phyloP scores from a whole-genome alignment of 2,888 invertebrate genomes.

The Parasteatoda lunata region DNA sequence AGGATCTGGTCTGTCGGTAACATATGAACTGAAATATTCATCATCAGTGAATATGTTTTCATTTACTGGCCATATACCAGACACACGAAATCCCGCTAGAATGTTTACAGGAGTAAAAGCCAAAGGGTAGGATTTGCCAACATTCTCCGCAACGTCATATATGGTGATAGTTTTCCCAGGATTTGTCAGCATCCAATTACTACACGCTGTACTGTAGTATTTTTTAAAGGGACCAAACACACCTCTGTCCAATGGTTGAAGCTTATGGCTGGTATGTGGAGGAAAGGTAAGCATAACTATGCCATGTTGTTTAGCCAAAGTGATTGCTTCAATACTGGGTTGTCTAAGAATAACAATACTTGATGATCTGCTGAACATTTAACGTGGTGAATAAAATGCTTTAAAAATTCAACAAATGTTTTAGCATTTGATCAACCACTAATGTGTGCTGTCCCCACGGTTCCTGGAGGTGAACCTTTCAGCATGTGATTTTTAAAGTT shows the following conservation, averaged over 20 bases:
- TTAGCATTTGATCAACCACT: conserved; percentile 27
- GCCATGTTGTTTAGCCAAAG: conserved; percentile 70
- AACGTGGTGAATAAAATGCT: conserved; percentile 24
- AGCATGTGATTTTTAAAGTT: conserved; percentile 79
- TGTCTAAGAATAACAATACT: conserved; percentile 21
- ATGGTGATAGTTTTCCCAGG: conserved; percentile 33
- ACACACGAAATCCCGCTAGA: conserved; percentile 23
- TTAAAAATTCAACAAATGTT: conserved; percentile 26
- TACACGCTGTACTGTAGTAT: conserved; percentile 70
- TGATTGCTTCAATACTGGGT: conserved; percentile 8
- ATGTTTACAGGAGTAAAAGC: conserved; percentile 33
- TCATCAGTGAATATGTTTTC: conserved; percentile 27
- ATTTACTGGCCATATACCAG: conserved; percentile 38
- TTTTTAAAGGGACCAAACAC: conserved; percentile 31
- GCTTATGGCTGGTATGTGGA: conserved; percentile 74
- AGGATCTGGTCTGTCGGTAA: conserved; percentile 15
- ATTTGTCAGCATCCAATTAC: conserved; percentile 63
- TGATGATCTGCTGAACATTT: conserved; percentile 21
- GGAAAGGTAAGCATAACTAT: conserved; percentile 74
- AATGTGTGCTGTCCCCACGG: conserved; percentile 76
- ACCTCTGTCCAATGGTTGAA: conserved; percentile 72
- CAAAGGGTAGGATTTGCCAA: conserved; percentile 27
- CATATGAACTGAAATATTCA: conserved; percentile 15
- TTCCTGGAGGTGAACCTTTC: conserved; percentile 80
- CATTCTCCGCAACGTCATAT: conserved; percentile 26